Percentiles rank a stretch among this genome's conserved stretches.
These are phyloP conservation scores for Mastacembelus armatus DNA, from an alignment of 2,797 vertebrate species.

Conservation along the genomic window DNA sequence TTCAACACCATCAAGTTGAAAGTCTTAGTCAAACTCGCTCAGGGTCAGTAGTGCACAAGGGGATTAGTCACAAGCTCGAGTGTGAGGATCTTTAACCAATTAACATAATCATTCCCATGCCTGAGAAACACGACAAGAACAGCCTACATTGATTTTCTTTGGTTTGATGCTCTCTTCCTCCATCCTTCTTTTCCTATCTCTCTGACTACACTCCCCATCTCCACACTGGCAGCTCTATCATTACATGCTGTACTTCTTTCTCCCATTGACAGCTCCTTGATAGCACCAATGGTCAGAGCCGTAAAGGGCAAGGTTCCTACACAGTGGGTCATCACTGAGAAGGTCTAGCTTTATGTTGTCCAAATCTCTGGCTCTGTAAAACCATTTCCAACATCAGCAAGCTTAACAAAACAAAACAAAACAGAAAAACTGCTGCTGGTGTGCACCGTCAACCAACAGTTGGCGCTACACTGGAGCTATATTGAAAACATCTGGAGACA, in stretches of 20 bases:
- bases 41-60: constrained; percentile 43
- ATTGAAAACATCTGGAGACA: constrained; percentile 19
- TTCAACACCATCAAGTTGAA: too few species aligned
- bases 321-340: constrained; percentile 32
- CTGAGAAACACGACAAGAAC: constrained; percentile 68
- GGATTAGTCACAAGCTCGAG: constrained; percentile 68
- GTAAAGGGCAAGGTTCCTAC: constrained; percentile 45
- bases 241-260: constrained; percentile 26
- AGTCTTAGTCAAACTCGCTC: constrained; percentile 45
- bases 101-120: constrained; percentile 76
- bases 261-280: constrained; percentile 46
- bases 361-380: constrained; percentile 35
- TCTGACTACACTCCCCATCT: constrained; percentile 25
- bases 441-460: constrained; percentile 22
- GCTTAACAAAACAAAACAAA: constrained; percentile 17
- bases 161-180: constrained; percentile 64
- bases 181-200: constrained; percentile 38
- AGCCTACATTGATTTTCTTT: constrained; percentile 75
- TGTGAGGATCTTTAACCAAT: constrained; percentile 79
- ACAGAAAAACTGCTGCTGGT: constrained; percentile 32
- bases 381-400: too few species aligned
- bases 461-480: constrained; percentile 37
- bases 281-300: constrained; percentile 36
- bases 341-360: constrained; percentile 37
- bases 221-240: constrained; percentile 35